Evolutionary conservation across 1,140 invertebrate genomes (phyloP), one percentile per base, ranked within the genome.

Genomic region (Hypsibius dujardini): DNA sequence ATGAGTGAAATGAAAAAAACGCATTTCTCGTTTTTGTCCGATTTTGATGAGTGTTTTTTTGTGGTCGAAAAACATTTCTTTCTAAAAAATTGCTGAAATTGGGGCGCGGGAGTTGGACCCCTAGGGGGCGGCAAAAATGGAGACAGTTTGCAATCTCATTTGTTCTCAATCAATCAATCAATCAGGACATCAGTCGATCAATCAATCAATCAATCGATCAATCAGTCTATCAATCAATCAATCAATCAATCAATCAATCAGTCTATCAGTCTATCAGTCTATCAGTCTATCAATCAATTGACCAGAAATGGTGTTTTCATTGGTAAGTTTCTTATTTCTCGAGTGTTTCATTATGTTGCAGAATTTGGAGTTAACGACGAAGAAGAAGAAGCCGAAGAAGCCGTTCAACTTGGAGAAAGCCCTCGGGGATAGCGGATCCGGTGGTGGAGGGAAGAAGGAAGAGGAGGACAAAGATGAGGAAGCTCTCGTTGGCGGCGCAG

Each of bases 351-450:
- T 15, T 67, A 3, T 12, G 3, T 67, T 42, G 62, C 62, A 67
- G 62, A 42, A 72, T 71, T 72, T 72, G 45, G 50, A 56, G n/a
- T 50, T 71, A 1, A 42, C 62, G 70, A 72, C n/a, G 46, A 69
- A 70, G 59, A 72, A 72, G 69, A 72, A 72, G 45, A 56, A 56
- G 50, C 60, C 60, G 2, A 72, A 72, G 71, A 69, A 69, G 15
- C 45, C 69, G 2, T 72, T 72, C 69, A 72, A 72, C 47, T 56
- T 72, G 46, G 71, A 72, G 50, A 71, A 72, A 45, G 62, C 62
- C 40, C 71, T 72, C 12, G 71, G 71, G 14, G 71, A 71, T 72
- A 15, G 45, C 47, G 28, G 28, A 28, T 28, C 28, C 28, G 28
- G 28, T 28, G 42, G 28, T 46, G 50, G 45, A 56, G 45, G 7